Conservation (phyloP, 2,888 invertebrate genomes). For the Eupithecia pulchellata region DNA sequence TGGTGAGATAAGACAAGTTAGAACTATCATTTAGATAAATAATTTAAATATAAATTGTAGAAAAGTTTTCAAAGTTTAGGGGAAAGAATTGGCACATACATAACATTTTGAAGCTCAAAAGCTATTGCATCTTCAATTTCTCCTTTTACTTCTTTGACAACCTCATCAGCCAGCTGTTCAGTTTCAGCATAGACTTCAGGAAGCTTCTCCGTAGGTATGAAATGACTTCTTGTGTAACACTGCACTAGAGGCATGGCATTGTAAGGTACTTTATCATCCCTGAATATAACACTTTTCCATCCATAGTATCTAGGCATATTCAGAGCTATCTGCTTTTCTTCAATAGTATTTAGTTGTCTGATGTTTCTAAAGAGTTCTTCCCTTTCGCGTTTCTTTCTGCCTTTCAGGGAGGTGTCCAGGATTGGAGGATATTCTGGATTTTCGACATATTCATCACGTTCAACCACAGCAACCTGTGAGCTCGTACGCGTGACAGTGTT, state of each 20-base stretch:
- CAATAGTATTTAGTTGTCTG: constrained; percentile 88
- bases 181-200: constrained; percentile 85
- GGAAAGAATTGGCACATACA: constrained; percentile 73
- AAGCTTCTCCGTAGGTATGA: constrained; percentile 85
- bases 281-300: constrained; percentile 87
- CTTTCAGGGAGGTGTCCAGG: constrained; percentile 83
- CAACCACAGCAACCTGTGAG: constrained; percentile 62
- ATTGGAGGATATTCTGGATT: constrained; percentile 86
- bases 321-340: constrained; percentile 93
- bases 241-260: constrained; percentile 89
- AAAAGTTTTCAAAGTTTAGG: background rate
- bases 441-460: constrained; percentile 75
- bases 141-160: constrained; percentile 82
- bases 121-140: constrained; percentile 87
- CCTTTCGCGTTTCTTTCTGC: constrained; percentile 75
- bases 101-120: constrained; percentile 85
- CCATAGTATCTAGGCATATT: constrained; percentile 94
- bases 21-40: background rate
- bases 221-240: constrained; percentile 91
- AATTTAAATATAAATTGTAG: background rate
- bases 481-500: constrained; percentile 54
- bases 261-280: constrained; percentile 87
- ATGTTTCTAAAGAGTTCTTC: constrained; percentile 85
- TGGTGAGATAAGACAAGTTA: background rate
- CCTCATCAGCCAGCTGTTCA: constrained; percentile 72